A percentile compares a stretch with the other conserved stretches of the same genome.
phyloP scores from a whole-genome alignment of 2,888 invertebrate genomes.

The Helicoverpa assulta region DNA sequence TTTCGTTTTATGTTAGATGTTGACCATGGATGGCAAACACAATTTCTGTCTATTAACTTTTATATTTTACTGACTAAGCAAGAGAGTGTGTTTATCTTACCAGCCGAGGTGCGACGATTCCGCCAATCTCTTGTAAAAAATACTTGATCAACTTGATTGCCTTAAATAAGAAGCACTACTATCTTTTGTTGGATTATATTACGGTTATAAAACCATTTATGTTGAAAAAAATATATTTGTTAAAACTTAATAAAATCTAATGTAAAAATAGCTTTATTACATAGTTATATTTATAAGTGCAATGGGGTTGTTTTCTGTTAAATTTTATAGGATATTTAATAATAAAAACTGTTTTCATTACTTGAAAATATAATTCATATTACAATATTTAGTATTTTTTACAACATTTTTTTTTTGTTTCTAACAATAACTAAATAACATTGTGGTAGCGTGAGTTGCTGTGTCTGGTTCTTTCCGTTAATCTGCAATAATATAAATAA shows the following conservation, averaged over 20 bases:
- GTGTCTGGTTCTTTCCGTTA: slow-evolving; percentile 51
- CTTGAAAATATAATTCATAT: slow-evolving; percentile 41
- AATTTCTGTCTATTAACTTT: too few relatives aligned
- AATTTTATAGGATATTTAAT: slow-evolving; percentile 19
- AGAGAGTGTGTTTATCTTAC: too few relatives aligned
- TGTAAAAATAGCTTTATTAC: slow-evolving; percentile 23
- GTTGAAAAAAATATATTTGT: slow-evolving; percentile 18
- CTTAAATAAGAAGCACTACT: neutral
- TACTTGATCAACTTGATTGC: too few relatives aligned
- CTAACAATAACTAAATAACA: slow-evolving; percentile 23
- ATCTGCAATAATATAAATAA: slow-evolving; percentile 47
- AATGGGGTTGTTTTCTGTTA: slow-evolving; percentile 51
- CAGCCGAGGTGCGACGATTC: too few relatives aligned
- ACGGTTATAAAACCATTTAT: slow-evolving; percentile 10
- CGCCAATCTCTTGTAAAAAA: too few relatives aligned
- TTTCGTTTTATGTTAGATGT: too few relatives aligned
- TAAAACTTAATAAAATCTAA: slow-evolving; percentile 23
- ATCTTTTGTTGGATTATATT: slow-evolving; percentile 14
- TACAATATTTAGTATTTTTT: slow-evolving; percentile 24
- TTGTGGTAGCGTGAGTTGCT: slow-evolving; percentile 48
- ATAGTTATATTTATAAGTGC: slow-evolving; percentile 14
- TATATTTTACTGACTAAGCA: too few relatives aligned
- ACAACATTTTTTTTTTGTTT: slow-evolving; percentile 1
- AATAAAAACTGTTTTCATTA: slow-evolving; percentile 18
- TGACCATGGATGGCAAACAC: too few relatives aligned